phyloP scores from a whole-genome alignment of 2,113 vertebrate species.

The Pomatorhinus ruficollis region DNA sequence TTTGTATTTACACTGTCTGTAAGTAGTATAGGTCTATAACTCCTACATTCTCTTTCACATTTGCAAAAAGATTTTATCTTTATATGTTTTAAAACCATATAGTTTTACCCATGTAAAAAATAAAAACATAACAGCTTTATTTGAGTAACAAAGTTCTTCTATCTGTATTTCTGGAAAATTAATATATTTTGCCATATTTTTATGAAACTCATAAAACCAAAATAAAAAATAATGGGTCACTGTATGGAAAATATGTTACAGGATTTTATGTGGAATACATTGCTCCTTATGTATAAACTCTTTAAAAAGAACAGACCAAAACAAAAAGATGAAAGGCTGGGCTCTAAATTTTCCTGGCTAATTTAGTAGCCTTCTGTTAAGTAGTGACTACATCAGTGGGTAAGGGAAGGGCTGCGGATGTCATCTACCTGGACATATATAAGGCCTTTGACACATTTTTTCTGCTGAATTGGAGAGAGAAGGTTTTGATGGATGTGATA shows the following conservation, averaged over 20 bases:
- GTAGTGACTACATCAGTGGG: background rate
- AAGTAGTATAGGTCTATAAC: background rate
- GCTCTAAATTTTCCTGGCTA: background rate
- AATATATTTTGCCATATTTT: background rate
- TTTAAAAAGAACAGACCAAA: background rate
- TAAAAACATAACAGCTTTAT: background rate
- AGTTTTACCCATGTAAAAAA: background rate
- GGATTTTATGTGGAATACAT: background rate
- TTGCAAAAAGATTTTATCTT: background rate
- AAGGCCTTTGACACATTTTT: background rate
- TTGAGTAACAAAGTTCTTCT: background rate
- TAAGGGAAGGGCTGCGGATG: background rate
- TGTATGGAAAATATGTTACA: background rate
- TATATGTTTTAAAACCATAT: background rate
- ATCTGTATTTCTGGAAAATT: background rate
- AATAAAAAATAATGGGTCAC: background rate
- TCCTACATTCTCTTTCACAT: background rate
- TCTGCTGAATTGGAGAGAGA: background rate
- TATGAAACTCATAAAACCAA: background rate
- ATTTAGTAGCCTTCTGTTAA: background rate
- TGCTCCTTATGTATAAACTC: background rate
- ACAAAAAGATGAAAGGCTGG: background rate
- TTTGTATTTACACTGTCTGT: background rate
- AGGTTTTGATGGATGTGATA: background rate
- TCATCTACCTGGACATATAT: background rate